phyloP scores from a whole-genome alignment of 2,888 invertebrate species.

The Tetheella fluctuosa region DNA sequence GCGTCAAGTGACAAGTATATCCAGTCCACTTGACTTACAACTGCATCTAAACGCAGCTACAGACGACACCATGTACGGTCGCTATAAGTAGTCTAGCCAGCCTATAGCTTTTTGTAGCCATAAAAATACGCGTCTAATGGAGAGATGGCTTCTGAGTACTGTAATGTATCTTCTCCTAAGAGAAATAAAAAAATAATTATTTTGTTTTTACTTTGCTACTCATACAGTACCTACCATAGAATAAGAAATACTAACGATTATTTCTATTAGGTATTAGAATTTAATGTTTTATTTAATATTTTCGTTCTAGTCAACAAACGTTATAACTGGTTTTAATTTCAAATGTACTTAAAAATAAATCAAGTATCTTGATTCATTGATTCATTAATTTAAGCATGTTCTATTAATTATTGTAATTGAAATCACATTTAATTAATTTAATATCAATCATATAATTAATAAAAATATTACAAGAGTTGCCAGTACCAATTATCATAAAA shows the following conservation, averaged over 20 bases:
- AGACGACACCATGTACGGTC: constrained; percentile 13
- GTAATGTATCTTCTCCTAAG: not conserved
- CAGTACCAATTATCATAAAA: not conserved
- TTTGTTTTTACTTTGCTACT: not conserved
- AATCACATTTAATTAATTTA: too few species aligned
- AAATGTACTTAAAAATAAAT: not conserved
- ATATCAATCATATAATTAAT: not conserved
- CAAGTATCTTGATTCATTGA: too few species aligned
- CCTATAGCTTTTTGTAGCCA: constrained; percentile 25
- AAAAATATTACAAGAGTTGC: not conserved
- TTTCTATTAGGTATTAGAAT: too few species aligned
- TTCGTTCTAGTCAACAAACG: too few species aligned
- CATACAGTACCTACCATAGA: too few species aligned
- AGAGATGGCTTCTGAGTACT: not conserved
- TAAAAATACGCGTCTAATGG: constrained; percentile 17
- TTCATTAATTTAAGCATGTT: too few species aligned
- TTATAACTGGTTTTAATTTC: too few species aligned
- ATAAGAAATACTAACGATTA: not conserved
- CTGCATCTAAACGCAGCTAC: constrained; percentile 19
- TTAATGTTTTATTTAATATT: too few species aligned
- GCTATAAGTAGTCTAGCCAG: constrained; percentile 16
- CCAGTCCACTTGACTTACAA: not conserved
- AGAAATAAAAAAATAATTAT: not conserved
- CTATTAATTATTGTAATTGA: too few species aligned
- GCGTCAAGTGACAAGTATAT: too few species aligned